Evolutionary conservation across 2,113 vertebrate genomes (phyloP).

Genomic region (Lepus timidus): DNA sequence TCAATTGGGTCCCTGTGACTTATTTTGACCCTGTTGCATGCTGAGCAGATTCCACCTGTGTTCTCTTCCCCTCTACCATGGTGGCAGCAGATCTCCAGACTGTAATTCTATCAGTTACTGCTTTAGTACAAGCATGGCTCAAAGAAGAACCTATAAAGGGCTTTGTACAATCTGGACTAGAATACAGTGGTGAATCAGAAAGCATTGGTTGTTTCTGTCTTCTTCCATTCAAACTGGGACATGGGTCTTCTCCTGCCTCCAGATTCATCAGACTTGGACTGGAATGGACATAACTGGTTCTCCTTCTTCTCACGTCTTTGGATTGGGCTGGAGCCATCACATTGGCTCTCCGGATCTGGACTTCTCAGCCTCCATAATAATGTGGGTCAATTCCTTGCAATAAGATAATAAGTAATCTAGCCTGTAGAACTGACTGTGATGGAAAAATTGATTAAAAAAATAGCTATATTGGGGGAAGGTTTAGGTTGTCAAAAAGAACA

Average conservation of each 20-base stretch:
- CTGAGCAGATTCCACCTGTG: neutral
- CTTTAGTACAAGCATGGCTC: neutral
- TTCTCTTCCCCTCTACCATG: neutral
- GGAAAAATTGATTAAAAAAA: neutral
- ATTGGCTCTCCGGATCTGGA: neutral
- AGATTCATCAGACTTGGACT: neutral
- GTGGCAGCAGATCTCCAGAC: neutral
- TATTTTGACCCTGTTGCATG: neutral
- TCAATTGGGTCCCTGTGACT: neutral
- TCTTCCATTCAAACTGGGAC: neutral
- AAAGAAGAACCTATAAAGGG: neutral
- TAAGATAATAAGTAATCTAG: neutral
- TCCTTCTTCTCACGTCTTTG: neutral
- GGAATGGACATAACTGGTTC: neutral
- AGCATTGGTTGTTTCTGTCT: neutral
- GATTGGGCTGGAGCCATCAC: neutral
- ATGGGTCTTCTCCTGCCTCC: neutral
- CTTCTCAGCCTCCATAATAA: neutral
- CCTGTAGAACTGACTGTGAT: slow-evolving; percentile 9
- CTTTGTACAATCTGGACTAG: neutral
- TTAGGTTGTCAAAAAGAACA: neutral
- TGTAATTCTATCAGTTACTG: neutral
- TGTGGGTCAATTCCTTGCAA: neutral
- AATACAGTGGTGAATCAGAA: neutral
- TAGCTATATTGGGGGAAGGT: neutral